These are phyloP conservation scores for Pao palembangensis DNA, from an alignment of 2,113 vertebrate species.

Conservation along the genomic window DNA sequence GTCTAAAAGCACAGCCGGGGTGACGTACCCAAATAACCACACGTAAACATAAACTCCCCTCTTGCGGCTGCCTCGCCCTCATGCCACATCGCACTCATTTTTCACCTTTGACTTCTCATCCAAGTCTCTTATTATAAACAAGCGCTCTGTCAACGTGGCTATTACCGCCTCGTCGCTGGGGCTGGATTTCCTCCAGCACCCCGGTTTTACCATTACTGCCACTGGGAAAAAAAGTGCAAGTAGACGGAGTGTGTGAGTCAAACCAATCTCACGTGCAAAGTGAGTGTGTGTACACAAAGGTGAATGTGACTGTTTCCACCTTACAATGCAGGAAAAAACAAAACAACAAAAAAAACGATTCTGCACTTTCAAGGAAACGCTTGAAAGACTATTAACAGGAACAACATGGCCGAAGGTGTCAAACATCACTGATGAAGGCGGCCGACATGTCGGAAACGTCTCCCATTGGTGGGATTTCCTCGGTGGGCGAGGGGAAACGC, in stretches of 20 bases:
- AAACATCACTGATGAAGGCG: no score
- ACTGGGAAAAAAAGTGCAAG: constrained; percentile 10
- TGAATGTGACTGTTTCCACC: no score
- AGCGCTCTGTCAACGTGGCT: constrained; percentile 60
- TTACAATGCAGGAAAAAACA: no score
- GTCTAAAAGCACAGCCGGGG: constrained; percentile 27
- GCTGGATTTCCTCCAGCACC: constrained; percentile 70
- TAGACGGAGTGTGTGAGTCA: constrained; percentile 9
- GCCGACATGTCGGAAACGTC: no score
- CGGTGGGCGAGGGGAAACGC: no score
- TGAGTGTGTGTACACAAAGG: not conserved
- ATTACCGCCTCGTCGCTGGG: constrained; percentile 67
- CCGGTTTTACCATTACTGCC: constrained; percentile 43
- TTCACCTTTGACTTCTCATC: constrained; percentile 72
- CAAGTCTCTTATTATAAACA: constrained; percentile 68
- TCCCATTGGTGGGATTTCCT: no score
- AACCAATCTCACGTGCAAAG: constrained; percentile 24
- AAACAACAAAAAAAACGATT: no score
- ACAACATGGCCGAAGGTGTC: no score
- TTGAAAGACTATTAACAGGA: no score
- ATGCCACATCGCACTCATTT: constrained; percentile 72
- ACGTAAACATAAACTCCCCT: constrained; percentile 47
- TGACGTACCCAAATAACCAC: constrained; percentile 48
- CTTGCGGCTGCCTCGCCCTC: constrained; percentile 40
- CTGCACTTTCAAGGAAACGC: no score